Conservation (phyloP, 2,888 invertebrate species). For the Onchidella celtica region DNA sequence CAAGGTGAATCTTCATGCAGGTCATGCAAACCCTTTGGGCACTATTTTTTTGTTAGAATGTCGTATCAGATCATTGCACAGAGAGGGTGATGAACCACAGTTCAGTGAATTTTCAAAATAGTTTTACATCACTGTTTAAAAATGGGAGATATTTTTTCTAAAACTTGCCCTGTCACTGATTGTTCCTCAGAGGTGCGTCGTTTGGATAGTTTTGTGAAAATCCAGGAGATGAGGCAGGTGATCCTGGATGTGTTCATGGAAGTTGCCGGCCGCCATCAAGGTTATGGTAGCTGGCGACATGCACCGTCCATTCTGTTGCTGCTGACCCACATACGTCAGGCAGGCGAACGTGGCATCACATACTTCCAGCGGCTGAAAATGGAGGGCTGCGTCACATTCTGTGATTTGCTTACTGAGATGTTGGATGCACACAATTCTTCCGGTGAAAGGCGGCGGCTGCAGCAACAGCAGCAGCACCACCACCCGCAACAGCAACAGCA, state of each 20-base stretch:
- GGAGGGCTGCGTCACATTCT: slow-evolving; percentile 71
- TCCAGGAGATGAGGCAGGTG: slow-evolving; percentile 69
- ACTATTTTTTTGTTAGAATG: no score
- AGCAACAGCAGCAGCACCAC: slow-evolving; percentile 37
- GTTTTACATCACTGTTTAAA: no score
- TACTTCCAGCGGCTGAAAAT: slow-evolving; percentile 72
- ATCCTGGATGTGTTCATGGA: slow-evolving; percentile 71
- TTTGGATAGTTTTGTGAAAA: slow-evolving; percentile 67
- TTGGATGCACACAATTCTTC: slow-evolving; percentile 67
- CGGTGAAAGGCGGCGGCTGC: slow-evolving; percentile 45
- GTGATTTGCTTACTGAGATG: slow-evolving; percentile 74
- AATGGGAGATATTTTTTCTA: no score
- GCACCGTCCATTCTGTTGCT: slow-evolving; percentile 70
- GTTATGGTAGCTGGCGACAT: slow-evolving; percentile 68
- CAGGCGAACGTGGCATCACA: slow-evolving; percentile 70
- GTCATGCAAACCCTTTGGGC: no score
- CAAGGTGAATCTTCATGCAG: no score
- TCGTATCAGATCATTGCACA: no score
- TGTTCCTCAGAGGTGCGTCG: slow-evolving; percentile 69
- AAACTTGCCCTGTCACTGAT: no score
- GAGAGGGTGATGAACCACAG: no score
- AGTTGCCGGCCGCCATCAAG: slow-evolving; percentile 71
- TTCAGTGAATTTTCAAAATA: no score
- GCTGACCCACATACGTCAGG: slow-evolving; percentile 73
- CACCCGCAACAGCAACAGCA: slow-evolving; percentile 39